phyloP scores from a whole-genome alignment of 2,888 invertebrate species.

The Lagria hirta region DNA sequence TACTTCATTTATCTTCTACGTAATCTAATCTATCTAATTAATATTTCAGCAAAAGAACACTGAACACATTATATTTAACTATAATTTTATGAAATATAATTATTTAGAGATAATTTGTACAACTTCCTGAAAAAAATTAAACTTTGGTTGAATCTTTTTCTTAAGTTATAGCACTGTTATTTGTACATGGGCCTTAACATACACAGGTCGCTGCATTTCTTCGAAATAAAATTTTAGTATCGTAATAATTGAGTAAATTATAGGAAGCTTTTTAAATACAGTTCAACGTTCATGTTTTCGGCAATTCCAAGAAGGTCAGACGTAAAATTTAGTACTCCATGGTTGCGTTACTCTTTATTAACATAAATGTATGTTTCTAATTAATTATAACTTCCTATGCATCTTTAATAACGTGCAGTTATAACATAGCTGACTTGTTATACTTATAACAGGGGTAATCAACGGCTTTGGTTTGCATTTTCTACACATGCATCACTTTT shows the following conservation, averaged over 20 bases:
- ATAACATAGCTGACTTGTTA: conserved; percentile 27
- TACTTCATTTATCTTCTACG: too few relatives aligned
- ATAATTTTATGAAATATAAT: too few relatives aligned
- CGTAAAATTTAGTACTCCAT: conserved; percentile 30
- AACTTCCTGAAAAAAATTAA: too few relatives aligned
- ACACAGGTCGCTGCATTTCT: conserved; percentile 7
- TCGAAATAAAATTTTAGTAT: conserved; percentile 12
- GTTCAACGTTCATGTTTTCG: conserved; percentile 14
- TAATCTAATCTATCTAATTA: too few relatives aligned
- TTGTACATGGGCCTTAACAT: too few relatives aligned
- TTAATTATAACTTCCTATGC: conserved; percentile 37
- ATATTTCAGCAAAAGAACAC: too few relatives aligned
- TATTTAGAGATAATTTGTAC: too few relatives aligned
- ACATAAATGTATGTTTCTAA: conserved; percentile 36
- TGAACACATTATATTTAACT: too few relatives aligned
- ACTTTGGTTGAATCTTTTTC: too few relatives aligned
- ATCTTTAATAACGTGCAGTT: conserved; percentile 29
- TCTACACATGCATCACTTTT: conserved; percentile 16
- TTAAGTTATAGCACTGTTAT: too few relatives aligned
- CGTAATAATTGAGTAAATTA: conserved; percentile 18
- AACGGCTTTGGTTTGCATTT: conserved; percentile 20
- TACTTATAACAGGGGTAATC: conserved; percentile 23
- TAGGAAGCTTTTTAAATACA: conserved; percentile 7
- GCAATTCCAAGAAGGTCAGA: conserved; percentile 23
- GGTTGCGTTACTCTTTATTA: conserved; percentile 29